Conservation (phyloP, 2,113 vertebrate species). For the Anolis sagrei region DNA sequence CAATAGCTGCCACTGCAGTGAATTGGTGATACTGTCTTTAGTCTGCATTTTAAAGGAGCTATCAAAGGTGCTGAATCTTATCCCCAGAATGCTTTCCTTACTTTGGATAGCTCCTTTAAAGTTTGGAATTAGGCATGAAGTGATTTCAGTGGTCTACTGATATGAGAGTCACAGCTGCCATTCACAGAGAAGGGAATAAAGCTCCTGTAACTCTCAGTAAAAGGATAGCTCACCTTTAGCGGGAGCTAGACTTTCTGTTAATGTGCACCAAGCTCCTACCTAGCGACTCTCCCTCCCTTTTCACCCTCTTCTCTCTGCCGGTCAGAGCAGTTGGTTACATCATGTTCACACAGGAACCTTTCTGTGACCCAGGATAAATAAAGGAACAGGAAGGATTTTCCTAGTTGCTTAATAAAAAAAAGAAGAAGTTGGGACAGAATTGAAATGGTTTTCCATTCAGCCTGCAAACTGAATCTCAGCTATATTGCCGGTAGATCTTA, state of each 20-base stretch:
- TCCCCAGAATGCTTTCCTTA: too few species aligned
- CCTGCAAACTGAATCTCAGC: constrained; percentile 1
- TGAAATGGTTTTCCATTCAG: background rate
- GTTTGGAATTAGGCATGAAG: too few species aligned
- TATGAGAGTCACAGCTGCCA: too few species aligned
- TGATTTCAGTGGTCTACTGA: too few species aligned
- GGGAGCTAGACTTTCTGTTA: background rate
- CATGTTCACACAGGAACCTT: background rate
- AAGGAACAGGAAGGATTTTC: constrained; percentile 21
- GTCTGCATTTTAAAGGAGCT: too few species aligned
- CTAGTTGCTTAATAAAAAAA: background rate
- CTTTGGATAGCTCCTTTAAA: too few species aligned
- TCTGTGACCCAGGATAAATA: constrained; percentile 35
- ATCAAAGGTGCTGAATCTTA: too few species aligned
- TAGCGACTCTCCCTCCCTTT: background rate
- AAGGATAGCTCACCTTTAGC: background rate
- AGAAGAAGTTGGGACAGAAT: background rate
- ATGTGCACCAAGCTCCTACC: background rate
- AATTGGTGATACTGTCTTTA: too few species aligned
- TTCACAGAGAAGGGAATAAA: background rate
- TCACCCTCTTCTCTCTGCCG: background rate
- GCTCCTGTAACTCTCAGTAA: background rate
- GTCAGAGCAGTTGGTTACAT: constrained; percentile 23
- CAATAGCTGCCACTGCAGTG: too few species aligned
- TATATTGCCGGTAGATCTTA: background rate